These are phyloP conservation scores for Natator depressus DNA, from an alignment of 2,113 vertebrate genomes.

Conservation along the genomic window DNA sequence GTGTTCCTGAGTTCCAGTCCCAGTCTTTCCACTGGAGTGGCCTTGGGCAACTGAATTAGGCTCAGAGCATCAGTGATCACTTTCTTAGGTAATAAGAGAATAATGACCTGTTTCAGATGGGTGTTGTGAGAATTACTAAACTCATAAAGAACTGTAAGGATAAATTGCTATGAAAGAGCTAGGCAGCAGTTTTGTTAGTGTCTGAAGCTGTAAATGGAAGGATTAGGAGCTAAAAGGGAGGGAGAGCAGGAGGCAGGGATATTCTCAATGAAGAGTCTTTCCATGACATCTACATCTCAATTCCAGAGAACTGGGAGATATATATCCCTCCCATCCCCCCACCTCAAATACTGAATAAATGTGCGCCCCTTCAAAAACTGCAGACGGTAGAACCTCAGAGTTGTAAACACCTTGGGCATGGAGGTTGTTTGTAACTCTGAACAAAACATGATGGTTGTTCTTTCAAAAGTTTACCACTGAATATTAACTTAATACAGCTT, in stretches of 20 bases:
- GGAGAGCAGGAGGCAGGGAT: background rate
- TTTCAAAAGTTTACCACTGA: too few relatives aligned
- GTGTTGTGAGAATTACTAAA: background rate
- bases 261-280: background rate
- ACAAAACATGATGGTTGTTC: too few relatives aligned
- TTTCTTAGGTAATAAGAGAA: background rate
- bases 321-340: too few relatives aligned
- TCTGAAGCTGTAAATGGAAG: background rate
- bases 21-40: background rate
- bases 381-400: too few relatives aligned
- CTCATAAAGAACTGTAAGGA: background rate
- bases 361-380: background rate
- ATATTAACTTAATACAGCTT: too few relatives aligned
- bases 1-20: background rate
- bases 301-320: background rate
- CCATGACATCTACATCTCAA: background rate
- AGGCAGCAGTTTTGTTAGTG: background rate
- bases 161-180: background rate
- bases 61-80: background rate
- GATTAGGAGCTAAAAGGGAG: background rate
- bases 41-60: background rate
- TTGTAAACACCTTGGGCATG: too few relatives aligned
- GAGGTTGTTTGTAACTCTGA: too few relatives aligned
- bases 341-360: background rate
- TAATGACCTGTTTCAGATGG: background rate